Evolutionary conservation across 2,113 vertebrate genomes (phyloP), one percentile per base, ranked within the genome.

Genomic region (Melozone crissalis): DNA sequence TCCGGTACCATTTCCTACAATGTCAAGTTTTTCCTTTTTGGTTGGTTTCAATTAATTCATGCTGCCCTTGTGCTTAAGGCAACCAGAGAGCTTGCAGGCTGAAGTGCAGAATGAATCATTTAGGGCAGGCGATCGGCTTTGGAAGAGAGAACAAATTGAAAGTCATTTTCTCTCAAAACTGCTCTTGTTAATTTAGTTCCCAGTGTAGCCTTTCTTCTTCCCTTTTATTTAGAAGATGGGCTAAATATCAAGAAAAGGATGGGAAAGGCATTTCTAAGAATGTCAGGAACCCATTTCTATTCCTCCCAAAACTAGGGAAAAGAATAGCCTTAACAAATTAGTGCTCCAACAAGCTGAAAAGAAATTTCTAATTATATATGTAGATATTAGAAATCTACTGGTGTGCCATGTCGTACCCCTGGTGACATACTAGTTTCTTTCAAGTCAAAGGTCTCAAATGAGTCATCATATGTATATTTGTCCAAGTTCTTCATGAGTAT

Each of bases 1-100:
- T 55, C 33, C 21, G 4, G 21, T 86, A 26, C 4, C 0, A 0
- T 28, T 61, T 65, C 11, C 17, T 27, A 19, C 44, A n/a, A 33
- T 55, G 15, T 28, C 13, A 16, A 4, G 1, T 22, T 71, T 71
- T 46, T 4, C 2, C 9, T 18, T 59, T 15, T 46, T 35, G 10
- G 10, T 35, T 49, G 2, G 1, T 63, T 89, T 41, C 6, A 47
- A 22, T 7, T 55, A 2, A 52, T 86, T 68, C 22, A 3, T 76
- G 18, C 28, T 67, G 21, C 71, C 31, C 2, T 47, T 79, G 57
- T 52, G 28, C 49, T 79, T 78, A 41, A 89, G 84, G 76, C 44
- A 84, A 65, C 12, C 24, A n/a, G 49, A 30, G 30, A 30, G n/a
- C 41, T 84, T 39, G 16, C 43, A 77, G 63, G 11, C 46, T 69